These are phyloP conservation scores for Oceanodroma leucorhoa DNA, from an alignment of 2,797 vertebrate species.

Conservation along the genomic window DNA sequence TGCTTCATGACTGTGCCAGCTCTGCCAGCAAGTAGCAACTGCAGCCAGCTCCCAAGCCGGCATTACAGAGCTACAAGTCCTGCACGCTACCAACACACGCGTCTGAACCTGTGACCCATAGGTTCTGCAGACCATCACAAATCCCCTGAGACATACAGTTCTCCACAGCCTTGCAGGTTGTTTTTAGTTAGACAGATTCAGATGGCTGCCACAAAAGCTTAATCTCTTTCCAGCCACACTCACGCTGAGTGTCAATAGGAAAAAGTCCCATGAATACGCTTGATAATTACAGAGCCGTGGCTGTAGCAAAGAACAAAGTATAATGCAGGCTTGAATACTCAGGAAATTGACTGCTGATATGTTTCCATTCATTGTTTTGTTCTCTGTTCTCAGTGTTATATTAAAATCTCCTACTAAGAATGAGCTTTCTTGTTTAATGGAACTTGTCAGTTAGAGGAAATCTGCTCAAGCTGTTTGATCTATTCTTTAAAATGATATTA, in stretches of 20 bases:
- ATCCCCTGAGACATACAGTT: neutral
- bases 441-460: conserved; percentile 65
- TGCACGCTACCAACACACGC: neutral
- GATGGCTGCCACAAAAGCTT: conserved; percentile 49
- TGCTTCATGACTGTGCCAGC: neutral
- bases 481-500: conserved; percentile 67
- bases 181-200: conserved; percentile 42
- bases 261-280: conserved; percentile 55
- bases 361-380: conserved; percentile 71
- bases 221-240: conserved; percentile 53
- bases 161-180: conserved; percentile 1
- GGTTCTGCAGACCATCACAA: conserved; percentile 10
- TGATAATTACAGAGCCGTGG: conserved; percentile 46
- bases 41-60: neutral
- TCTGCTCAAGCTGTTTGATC: conserved; percentile 65
- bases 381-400: conserved; percentile 64
- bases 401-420: conserved; percentile 67
- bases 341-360: conserved; percentile 66
- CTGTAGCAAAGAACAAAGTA: conserved; percentile 65
- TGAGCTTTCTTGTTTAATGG: conserved; percentile 62
- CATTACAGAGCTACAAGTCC: neutral
- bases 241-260: conserved; percentile 52
- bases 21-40: neutral
- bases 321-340: conserved; percentile 59
- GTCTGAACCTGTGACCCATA: neutral